A percentile compares a stretch with the other conserved stretches of the same genome.
phyloP scores from a whole-genome alignment of 2,113 vertebrate genomes.

The Pygoscelis adeliae region DNA sequence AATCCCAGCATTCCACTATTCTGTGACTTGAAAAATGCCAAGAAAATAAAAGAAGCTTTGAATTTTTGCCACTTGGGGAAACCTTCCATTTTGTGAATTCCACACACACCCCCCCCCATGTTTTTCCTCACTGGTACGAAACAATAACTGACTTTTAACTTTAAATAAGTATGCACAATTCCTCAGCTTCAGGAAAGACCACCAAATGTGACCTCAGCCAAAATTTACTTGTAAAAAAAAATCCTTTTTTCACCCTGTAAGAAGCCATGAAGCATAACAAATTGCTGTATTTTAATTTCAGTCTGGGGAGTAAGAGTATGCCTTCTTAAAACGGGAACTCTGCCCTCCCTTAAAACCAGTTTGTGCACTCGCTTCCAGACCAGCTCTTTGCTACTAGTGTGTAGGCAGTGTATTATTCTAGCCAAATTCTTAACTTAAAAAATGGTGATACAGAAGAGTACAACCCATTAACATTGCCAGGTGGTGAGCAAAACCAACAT shows the following conservation, averaged over 20 bases:
- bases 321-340: neutral
- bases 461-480: neutral
- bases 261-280: neutral
- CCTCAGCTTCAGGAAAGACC: neutral
- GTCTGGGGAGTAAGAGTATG: neutral
- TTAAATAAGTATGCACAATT: neutral
- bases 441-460: neutral
- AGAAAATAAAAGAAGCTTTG: neutral
- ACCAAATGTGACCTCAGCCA: neutral
- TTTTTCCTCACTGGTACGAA: neutral
- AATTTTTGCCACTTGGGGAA: neutral
- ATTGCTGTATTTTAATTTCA: neutral
- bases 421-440: neutral
- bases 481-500: neutral
- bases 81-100: neutral
- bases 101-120: neutral
- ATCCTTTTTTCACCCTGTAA: neutral
- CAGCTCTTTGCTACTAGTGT: neutral
- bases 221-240: neutral
- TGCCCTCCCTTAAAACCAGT: neutral
- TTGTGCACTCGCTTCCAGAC: neutral
- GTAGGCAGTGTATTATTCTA: neutral
- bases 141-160: neutral
- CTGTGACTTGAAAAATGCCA: neutral
- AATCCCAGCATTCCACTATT: neutral